Evolutionary conservation across 2,113 vertebrate genomes (phyloP).

Genomic region (Cyprinodon tularosa): DNA sequence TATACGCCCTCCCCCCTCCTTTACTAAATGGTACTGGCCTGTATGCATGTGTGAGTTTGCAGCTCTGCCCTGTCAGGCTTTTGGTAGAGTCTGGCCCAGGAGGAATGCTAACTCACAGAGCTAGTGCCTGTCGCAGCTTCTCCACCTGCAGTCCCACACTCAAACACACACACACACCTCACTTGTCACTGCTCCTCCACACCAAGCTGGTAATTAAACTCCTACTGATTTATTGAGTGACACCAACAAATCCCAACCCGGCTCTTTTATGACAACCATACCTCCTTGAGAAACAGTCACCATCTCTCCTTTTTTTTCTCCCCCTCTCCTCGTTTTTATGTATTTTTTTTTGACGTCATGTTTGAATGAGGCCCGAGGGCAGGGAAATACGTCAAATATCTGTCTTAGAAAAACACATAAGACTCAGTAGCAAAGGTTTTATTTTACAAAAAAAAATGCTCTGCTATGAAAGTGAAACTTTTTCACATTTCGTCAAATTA

Average conservation of each 20-base stretch:
- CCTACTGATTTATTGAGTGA: slow-evolving; percentile 98
- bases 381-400: slow-evolving; percentile 35
- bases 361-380: slow-evolving; percentile 50
- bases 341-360: slow-evolving; percentile 47
- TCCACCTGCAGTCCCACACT: slow-evolving; percentile 62
- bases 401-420: slow-evolving; percentile 34
- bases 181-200: slow-evolving; percentile 86
- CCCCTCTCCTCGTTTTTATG: slow-evolving; percentile 20
- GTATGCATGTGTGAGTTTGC: slow-evolving; percentile 29
- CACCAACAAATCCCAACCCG: slow-evolving; percentile 92
- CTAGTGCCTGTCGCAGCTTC: slow-evolving; percentile 84
- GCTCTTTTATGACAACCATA: slow-evolving; percentile 93
- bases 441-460: slow-evolving; percentile 17
- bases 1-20: slow-evolving; percentile 31
- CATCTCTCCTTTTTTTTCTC: slow-evolving; percentile 60
- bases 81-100: slow-evolving; percentile 79
- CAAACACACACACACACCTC: slow-evolving; percentile 25
- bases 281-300: slow-evolving; percentile 86
- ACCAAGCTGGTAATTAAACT: slow-evolving; percentile 94
- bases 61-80: slow-evolving; percentile 62
- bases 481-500: no score
- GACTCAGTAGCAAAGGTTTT: slow-evolving; percentile 22
- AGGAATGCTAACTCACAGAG: slow-evolving; percentile 85
- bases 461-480: background rate
- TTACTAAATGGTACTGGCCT: slow-evolving; percentile 59